Percentiles rank a stretch among this genome's conserved stretches.
Conservation (phyloP, 2,888 invertebrate species). For the Ichneumoninae sp. region DNA sequence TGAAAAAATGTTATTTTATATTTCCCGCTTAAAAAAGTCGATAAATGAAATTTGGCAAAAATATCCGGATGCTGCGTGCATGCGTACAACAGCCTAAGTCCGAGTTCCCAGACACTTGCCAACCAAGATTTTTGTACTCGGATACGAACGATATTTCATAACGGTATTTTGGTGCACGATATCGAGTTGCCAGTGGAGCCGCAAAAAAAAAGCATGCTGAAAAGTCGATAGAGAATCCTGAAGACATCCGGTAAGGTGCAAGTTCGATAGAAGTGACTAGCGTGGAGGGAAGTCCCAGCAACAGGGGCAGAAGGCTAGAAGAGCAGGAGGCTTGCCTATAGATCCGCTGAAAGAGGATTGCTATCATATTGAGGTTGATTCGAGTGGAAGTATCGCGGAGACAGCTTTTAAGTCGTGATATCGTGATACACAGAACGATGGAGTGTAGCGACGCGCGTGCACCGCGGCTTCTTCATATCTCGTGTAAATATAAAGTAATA, state of each 20-base stretch:
- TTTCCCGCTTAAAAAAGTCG: too few species aligned
- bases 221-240: conserved; percentile 4
- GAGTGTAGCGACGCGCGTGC: background rate
- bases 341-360: conserved; percentile 48
- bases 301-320: conserved; percentile 16
- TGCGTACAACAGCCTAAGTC: too few species aligned
- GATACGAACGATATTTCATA: background rate
- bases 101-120: too few species aligned
- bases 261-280: conserved; percentile 41
- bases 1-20: too few species aligned
- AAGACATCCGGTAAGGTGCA: conserved; percentile 23
- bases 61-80: too few species aligned
- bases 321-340: conserved; percentile 6
- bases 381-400: conserved; percentile 61
- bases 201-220: conserved; percentile 2
- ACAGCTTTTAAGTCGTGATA: conserved; percentile 34
- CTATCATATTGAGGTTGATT: conserved; percentile 63
- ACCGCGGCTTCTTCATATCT: background rate
- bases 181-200: background rate
- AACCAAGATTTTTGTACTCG: background rate
- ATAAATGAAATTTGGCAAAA: too few species aligned
- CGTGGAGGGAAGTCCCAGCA: background rate
- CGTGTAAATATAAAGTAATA: conserved; percentile 1
- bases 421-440: background rate
- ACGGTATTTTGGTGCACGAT: background rate